Conservation (phyloP, 2,888 invertebrate genomes). For the Leptothorax acervorum region DNA sequence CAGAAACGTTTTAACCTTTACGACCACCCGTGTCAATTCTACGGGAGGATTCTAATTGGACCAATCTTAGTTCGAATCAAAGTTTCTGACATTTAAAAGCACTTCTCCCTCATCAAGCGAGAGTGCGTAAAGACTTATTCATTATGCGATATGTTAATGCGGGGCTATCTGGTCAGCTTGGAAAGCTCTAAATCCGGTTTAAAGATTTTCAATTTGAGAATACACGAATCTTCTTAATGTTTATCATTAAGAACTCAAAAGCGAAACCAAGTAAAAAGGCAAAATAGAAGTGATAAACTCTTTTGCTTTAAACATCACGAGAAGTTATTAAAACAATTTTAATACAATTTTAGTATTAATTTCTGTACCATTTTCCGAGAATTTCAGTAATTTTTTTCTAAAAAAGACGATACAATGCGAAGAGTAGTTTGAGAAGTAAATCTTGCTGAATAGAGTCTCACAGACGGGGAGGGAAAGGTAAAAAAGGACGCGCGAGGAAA, state of each 20-base stretch:
- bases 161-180: not conserved
- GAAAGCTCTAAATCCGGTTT: not conserved
- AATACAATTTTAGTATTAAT: not conserved
- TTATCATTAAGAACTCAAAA: not conserved
- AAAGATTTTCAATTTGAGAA: not conserved
- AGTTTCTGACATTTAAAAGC: slow-evolving; percentile 32
- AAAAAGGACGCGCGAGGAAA: not conserved
- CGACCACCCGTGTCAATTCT: slow-evolving; percentile 50
- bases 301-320: not conserved
- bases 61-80: slow-evolving; percentile 49
- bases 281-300: not conserved
- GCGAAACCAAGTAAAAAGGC: too few relatives aligned
- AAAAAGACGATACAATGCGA: not conserved
- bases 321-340: not conserved
- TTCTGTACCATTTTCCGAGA: slow-evolving; percentile 3
- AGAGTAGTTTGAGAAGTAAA: slow-evolving; percentile 8
- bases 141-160: not conserved
- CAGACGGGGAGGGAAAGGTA: not conserved
- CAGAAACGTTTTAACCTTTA: slow-evolving; percentile 53
- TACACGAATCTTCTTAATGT: not conserved
- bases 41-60: slow-evolving; percentile 54
- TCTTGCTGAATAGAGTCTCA: slow-evolving; percentile 11
- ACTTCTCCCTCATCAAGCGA: slow-evolving; percentile 4
- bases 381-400: not conserved
- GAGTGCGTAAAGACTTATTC: not conserved